Conservation (phyloP, 2,888 invertebrate species). For the Mamestra brassicae region DNA sequence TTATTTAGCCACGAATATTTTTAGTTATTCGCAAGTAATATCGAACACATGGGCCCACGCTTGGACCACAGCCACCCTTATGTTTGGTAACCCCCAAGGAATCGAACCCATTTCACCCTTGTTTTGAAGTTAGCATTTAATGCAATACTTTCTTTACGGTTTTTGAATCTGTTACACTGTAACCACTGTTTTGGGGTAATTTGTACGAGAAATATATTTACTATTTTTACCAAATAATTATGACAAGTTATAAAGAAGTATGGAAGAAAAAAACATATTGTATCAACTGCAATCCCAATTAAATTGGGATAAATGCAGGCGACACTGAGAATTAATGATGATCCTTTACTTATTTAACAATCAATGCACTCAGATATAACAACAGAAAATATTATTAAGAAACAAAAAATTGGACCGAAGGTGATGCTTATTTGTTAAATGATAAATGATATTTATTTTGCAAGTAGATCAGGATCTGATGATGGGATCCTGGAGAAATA, state of each 20-base stretch:
- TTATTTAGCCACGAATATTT: background rate
- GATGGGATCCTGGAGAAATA: too few relatives aligned
- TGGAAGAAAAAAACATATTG: background rate
- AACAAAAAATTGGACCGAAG: too few relatives aligned
- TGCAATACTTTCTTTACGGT: slow-evolving; percentile 9
- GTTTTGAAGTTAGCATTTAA: slow-evolving; percentile 17
- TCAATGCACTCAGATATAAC: too few relatives aligned
- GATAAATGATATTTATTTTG: too few relatives aligned
- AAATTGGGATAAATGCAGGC: background rate
- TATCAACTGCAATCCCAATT: background rate
- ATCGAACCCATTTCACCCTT: slow-evolving; percentile 27
- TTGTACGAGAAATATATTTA: background rate
- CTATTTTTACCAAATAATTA: background rate
- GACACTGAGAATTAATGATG: background rate
- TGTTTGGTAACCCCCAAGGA: slow-evolving; percentile 16
- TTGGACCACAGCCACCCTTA: slow-evolving; percentile 35
- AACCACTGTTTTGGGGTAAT: slow-evolving; percentile 1
- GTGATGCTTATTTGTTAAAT: too few relatives aligned
- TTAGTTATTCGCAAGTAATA: slow-evolving; percentile 50
- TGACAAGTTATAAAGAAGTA: background rate
- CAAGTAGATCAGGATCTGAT: too few relatives aligned
- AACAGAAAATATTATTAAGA: too few relatives aligned
- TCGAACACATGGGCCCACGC: slow-evolving; percentile 24
- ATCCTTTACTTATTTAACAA: background rate
- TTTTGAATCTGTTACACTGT: slow-evolving; percentile 19